A percentile compares a stretch with the other conserved stretches of the same genome.
phyloP scores from a whole-genome alignment of 2,113 vertebrate genomes.

The Corythaixoides concolor region DNA sequence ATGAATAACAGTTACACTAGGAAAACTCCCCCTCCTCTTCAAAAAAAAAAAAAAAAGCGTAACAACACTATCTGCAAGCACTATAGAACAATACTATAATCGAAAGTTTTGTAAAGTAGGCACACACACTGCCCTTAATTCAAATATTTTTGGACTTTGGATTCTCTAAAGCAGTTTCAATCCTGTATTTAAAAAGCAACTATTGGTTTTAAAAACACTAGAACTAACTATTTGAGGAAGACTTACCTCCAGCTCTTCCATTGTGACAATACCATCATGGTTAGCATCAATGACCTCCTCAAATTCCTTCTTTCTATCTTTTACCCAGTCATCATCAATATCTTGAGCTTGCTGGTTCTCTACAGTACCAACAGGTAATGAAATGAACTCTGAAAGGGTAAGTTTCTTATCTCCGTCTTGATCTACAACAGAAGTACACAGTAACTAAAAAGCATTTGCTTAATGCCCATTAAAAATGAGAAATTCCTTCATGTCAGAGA shows the following conservation, averaged over 20 bases:
- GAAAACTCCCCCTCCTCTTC: background rate
- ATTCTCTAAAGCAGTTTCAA: background rate
- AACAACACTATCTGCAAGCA: background rate
- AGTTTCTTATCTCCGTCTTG: slow-evolving; percentile 90
- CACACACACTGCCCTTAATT: background rate
- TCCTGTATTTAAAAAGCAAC: background rate
- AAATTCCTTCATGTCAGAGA: background rate
- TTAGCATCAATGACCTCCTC: slow-evolving; percentile 91
- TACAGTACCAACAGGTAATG: slow-evolving; percentile 90
- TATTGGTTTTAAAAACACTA: background rate
- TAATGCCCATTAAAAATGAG: background rate
- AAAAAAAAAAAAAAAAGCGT: background rate
- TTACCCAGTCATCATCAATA: slow-evolving; percentile 93
- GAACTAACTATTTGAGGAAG: background rate
- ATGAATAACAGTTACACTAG: background rate
- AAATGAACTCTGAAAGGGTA: slow-evolving; percentile 92
- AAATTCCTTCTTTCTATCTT: slow-evolving; percentile 91
- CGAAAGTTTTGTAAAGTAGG: background rate
- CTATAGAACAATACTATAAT: background rate
- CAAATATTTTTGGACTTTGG: background rate
- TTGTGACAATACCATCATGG: slow-evolving; percentile 86
- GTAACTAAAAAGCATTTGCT: background rate
- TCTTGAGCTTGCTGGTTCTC: slow-evolving; percentile 95
- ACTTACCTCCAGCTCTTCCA: slow-evolving; percentile 92
- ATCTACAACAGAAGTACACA: slow-evolving; percentile 69